A percentile compares a stretch with the other conserved stretches of the same genome.
Conservation (phyloP, 2,797 vertebrate species). For the Salmo trutta region DNA sequence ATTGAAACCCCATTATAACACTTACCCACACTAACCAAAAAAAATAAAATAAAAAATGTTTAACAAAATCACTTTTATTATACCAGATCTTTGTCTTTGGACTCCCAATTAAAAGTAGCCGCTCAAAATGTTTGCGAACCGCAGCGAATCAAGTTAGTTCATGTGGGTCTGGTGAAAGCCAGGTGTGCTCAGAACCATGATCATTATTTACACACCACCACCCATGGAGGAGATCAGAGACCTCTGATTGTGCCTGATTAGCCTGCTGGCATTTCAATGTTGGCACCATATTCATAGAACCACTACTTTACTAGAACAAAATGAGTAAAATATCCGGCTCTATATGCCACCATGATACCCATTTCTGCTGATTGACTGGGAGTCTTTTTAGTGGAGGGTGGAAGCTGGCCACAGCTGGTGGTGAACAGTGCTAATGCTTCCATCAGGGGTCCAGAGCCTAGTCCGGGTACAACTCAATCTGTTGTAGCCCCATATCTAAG, state of each 20-base stretch:
- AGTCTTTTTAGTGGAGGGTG: not conserved
- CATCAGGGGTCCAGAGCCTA: conserved; percentile 7
- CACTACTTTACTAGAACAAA: not conserved
- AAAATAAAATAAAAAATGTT: not conserved
- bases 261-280: not conserved
- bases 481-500: not conserved
- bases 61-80: not conserved
- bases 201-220: not conserved
- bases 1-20: too few species aligned
- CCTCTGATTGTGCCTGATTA: not conserved
- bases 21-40: not conserved
- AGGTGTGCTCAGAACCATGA: conserved; percentile 22
- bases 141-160: not conserved
- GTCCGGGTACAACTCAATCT: not conserved
- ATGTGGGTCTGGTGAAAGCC: conserved; percentile 3
- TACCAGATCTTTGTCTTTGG: not conserved
- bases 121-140: not conserved
- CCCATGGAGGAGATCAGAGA: not conserved
- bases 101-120: not conserved
- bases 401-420: conserved; percentile 11
- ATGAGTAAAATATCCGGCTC: not conserved
- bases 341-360: not conserved
- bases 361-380: not conserved
- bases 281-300: not conserved
- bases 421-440: conserved; percentile 1